phyloP scores from a whole-genome alignment of 2,113 vertebrate species.

The Esox niger region DNA sequence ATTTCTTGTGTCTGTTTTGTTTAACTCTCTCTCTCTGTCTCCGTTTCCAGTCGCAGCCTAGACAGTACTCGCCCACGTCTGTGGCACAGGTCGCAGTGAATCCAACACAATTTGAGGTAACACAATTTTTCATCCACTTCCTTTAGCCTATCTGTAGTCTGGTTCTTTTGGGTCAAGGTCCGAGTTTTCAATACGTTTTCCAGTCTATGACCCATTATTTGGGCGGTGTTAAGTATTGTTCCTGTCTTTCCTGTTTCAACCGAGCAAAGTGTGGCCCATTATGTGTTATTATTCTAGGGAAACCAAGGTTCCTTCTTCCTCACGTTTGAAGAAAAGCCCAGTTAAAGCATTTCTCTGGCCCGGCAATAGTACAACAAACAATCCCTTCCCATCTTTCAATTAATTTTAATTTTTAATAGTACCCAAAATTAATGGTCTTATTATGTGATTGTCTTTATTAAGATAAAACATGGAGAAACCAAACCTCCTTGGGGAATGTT shows the following conservation, averaged over 20 bases:
- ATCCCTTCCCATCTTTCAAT: too few relatives aligned
- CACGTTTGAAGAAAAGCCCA: too few relatives aligned
- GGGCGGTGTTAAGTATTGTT: constrained; percentile 8
- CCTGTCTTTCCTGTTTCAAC: constrained; percentile 25
- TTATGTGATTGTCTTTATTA: background rate
- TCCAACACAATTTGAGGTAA: constrained; percentile 72
- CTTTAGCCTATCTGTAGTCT: background rate
- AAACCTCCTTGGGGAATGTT: background rate
- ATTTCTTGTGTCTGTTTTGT: background rate
- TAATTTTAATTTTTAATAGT: background rate
- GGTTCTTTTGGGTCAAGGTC: background rate
- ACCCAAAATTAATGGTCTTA: too few relatives aligned
- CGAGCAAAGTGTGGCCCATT: background rate
- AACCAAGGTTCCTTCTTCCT: constrained; percentile 12
- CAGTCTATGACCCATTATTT: constrained; percentile 19
- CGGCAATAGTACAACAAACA: constrained; percentile 20
- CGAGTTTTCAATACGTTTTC: background rate
- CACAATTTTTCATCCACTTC: constrained; percentile 4
- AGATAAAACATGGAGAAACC: background rate
- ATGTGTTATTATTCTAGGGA: background rate
- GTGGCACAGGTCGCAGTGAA: constrained; percentile 59
- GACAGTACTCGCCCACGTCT: constrained; percentile 58
- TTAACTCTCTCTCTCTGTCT: constrained; percentile 30
- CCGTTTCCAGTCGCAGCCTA: constrained; percentile 63
- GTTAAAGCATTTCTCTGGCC: constrained; percentile 32